Evolutionary conservation across 2,113 vertebrate genomes (phyloP).

Genomic region (Thermophis baileyi): DNA sequence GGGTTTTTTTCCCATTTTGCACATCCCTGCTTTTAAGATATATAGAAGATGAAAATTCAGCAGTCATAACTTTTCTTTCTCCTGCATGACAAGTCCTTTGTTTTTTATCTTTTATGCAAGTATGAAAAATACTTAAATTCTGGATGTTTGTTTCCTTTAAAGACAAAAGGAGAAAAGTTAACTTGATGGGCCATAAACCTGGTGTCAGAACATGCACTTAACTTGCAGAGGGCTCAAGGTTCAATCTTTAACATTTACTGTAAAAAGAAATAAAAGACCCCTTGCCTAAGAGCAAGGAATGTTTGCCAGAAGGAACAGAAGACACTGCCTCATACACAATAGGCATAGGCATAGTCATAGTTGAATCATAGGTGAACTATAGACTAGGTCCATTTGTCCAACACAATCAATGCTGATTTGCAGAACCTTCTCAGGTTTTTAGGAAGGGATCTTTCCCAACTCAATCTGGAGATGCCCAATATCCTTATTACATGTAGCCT

Average conservation of each 20-base stretch:
- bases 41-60: neutral
- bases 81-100: neutral
- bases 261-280: neutral
- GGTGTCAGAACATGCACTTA: neutral
- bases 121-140: neutral
- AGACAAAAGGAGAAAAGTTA: neutral
- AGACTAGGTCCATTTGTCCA: neutral
- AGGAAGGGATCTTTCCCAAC: neutral
- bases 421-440: neutral
- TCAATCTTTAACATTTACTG: neutral
- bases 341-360: neutral
- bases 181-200: too few relatives aligned
- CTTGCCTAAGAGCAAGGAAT: neutral
- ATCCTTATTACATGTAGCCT: neutral
- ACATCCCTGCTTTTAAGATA: neutral
- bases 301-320: neutral
- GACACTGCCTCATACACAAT: neutral
- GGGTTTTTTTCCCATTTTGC: neutral
- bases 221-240: neutral
- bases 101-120: neutral
- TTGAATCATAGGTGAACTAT: neutral
- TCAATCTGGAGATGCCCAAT: neutral
- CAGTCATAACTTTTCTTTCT: neutral
- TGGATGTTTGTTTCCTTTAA: neutral
- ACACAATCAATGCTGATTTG: neutral